Evolutionary conservation across 1,140 invertebrate species (phyloP).

Genomic region (Drosophila pseudoananassae): DNA sequence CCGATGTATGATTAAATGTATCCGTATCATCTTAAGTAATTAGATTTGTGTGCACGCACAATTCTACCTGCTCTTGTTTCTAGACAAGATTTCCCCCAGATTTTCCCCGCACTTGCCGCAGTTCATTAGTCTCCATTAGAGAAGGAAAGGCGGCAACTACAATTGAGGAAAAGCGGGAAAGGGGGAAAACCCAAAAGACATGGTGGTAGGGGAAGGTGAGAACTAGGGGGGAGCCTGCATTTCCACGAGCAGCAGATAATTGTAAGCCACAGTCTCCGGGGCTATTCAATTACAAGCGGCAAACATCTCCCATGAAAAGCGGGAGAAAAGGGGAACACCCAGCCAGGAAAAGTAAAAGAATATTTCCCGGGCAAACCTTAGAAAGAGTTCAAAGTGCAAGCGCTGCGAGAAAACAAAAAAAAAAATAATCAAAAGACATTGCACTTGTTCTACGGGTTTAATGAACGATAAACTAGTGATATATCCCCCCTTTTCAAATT

Average conservation of each 20-base stretch:
- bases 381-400: conserved; percentile 64
- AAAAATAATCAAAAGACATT: conserved; percentile 33
- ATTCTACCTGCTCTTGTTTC: conserved; percentile 47
- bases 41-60: conserved; percentile 24
- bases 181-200: conserved; percentile 2
- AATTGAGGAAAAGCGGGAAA: conserved; percentile 25
- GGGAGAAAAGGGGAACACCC: conserved; percentile 55
- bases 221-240: no score
- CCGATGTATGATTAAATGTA: conserved; percentile 7
- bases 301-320: conserved; percentile 32
- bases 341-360: conserved; percentile 26
- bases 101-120: conserved; percentile 10
- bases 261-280: conserved; percentile 35
- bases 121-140: conserved; percentile 75
- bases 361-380: conserved; percentile 43
- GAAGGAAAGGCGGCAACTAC: conserved; percentile 64
- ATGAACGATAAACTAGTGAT: conserved; percentile 65
- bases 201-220: conserved; percentile 1
- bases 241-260: conserved; percentile 45
- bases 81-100: background rate
- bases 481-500: conserved; percentile 8
- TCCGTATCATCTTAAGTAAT: conserved; percentile 37
- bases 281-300: conserved; percentile 43
- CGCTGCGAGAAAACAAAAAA: conserved; percentile 12
- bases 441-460: conserved; percentile 64